Percentiles rank a stretch among this genome's conserved stretches.
phyloP scores from a whole-genome alignment of 1,140 invertebrate genomes.

The Pseudomyrmex flavicornis region DNA sequence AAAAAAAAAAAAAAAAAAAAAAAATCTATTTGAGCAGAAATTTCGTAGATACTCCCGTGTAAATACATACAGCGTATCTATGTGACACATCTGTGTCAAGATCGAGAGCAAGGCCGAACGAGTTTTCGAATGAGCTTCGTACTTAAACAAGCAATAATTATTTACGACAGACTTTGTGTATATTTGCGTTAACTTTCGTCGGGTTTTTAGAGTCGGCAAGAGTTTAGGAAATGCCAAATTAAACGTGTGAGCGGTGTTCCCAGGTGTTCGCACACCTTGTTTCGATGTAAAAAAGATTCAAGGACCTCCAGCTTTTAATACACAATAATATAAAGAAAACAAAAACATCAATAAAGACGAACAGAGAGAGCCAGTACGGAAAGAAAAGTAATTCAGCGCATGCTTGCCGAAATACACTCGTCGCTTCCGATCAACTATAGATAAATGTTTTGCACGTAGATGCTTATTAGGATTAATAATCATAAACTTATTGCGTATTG shows the following conservation, averaged over 20 bases:
- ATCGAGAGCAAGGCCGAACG: constrained; percentile 8
- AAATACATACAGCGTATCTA: constrained; percentile 58
- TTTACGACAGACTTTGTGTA: constrained; percentile 10
- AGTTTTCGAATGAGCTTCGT: constrained; percentile 24
- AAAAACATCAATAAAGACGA: neutral
- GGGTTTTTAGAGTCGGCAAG: too few relatives aligned
- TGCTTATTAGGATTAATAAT: constrained; percentile 31
- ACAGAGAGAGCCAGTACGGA: too few relatives aligned
- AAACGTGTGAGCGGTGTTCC: too few relatives aligned
- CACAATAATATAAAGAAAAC: neutral
- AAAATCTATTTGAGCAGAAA: constrained; percentile 31
- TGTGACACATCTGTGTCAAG: constrained; percentile 66
- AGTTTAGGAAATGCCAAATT: too few relatives aligned
- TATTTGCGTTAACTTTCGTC: neutral
- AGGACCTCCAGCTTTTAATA: too few relatives aligned
- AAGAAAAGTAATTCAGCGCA: neutral
- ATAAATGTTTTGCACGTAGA: constrained; percentile 37
- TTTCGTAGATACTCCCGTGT: constrained; percentile 52
- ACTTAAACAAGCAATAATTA: constrained; percentile 62
- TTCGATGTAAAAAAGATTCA: too few relatives aligned
- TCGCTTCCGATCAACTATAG: constrained; percentile 19
- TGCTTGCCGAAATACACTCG: neutral
- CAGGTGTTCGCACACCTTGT: too few relatives aligned
- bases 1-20: neutral
- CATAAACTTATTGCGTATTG: constrained; percentile 13